A percentile compares a stretch with the other conserved stretches of the same genome.
These are phyloP conservation scores for Poicephalus meyeri DNA, from an alignment of 2,113 vertebrate species.

Conservation along the genomic window DNA sequence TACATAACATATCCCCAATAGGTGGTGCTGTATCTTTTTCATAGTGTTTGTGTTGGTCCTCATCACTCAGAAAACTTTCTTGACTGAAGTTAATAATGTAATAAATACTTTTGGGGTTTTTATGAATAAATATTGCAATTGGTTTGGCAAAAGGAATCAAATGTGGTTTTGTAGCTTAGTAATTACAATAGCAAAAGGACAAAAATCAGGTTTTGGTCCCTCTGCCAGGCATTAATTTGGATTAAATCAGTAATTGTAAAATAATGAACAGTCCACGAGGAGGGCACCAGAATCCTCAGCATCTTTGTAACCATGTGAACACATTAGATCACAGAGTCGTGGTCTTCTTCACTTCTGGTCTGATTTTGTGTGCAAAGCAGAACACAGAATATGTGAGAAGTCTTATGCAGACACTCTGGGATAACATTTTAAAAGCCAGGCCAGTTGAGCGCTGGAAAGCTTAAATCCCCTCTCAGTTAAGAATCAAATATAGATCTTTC, in stretches of 20 bases:
- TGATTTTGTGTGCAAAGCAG: neutral
- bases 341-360: neutral
- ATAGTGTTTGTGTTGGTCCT: neutral
- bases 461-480: neutral
- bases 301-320: neutral
- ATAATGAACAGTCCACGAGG: neutral
- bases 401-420: neutral
- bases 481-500: neutral
- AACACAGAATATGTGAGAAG: neutral
- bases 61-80: neutral
- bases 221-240: neutral
- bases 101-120: neutral
- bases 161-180: neutral
- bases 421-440: neutral
- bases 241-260: neutral
- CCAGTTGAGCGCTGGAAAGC: neutral
- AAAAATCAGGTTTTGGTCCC: neutral
- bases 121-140: neutral
- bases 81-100: neutral
- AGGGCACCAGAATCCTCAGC: neutral
- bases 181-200: neutral
- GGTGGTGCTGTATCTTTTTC: constrained; percentile 54
- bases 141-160: neutral
- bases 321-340: neutral
- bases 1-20: neutral